Percentiles rank a stretch among this genome's conserved stretches.
Evolutionary conservation across 2,888 invertebrate species (phyloP).

Genomic region (Gastracanthus pulcherrimus): DNA sequence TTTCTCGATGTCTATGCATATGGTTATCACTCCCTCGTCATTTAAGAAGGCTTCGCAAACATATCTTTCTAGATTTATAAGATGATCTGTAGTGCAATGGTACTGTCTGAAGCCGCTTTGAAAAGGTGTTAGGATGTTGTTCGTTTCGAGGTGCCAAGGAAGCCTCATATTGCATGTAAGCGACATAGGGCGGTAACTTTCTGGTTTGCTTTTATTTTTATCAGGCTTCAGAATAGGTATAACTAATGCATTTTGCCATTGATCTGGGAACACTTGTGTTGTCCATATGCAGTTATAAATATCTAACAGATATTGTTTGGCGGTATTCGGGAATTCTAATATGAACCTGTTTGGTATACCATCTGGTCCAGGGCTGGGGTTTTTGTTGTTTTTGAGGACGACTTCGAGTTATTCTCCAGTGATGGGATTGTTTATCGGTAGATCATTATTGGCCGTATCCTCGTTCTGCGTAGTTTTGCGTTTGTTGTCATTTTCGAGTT

Average conservation of each 20-base stretch:
- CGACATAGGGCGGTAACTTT: no score
- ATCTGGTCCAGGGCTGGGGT: slow-evolving; percentile 48
- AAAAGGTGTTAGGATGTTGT: not conserved
- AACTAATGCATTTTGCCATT: not conserved
- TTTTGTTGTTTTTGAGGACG: slow-evolving; percentile 11
- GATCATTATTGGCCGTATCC: not conserved
- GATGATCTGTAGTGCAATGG: slow-evolving; percentile 41
- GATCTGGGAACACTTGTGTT: not conserved
- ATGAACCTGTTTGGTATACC: slow-evolving; percentile 44
- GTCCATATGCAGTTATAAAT: slow-evolving; percentile 54
- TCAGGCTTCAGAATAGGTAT: no score
- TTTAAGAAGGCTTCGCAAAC: slow-evolving; percentile 50
- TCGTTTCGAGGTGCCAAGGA: not conserved
- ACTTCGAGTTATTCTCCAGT: slow-evolving; percentile 12
- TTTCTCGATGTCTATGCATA: slow-evolving; percentile 51
- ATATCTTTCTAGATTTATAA: slow-evolving; percentile 30
- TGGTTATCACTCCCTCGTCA: slow-evolving; percentile 44
- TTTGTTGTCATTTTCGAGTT: slow-evolving; percentile 19
- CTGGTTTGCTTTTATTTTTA: no score
- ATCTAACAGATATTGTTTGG: slow-evolving; percentile 14
- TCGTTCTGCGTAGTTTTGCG: not conserved
- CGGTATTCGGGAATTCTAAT: slow-evolving; percentile 40
- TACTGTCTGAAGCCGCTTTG: slow-evolving; percentile 51
- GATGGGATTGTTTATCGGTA: slow-evolving; percentile 23
- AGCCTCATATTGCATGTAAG: not conserved